Percentiles rank a stretch among this genome's conserved stretches.
These are phyloP conservation scores for Myrmecophaga tridactyla DNA, from an alignment of 2,113 vertebrate genomes.

Conservation along the genomic window DNA sequence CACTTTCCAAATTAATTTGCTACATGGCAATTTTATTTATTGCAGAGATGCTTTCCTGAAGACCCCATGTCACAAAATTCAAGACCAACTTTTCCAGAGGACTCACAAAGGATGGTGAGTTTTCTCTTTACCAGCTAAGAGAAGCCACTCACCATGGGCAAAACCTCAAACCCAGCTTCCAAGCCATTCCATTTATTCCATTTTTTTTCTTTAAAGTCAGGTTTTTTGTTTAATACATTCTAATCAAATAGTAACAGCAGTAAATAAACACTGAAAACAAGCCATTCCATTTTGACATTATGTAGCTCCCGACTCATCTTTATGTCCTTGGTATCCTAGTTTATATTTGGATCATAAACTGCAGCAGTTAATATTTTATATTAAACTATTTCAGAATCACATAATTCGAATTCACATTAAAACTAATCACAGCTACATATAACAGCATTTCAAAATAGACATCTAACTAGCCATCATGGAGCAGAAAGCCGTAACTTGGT, in stretches of 20 bases:
- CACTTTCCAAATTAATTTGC: background rate
- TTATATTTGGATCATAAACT: background rate
- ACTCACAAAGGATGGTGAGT: background rate
- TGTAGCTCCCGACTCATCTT: background rate
- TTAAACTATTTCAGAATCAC: slow-evolving; percentile 20
- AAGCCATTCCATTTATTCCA: background rate
- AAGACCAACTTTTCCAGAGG: background rate
- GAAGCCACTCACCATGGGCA: too few species aligned
- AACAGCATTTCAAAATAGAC: background rate
- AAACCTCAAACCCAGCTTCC: background rate
- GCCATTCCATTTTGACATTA: background rate
- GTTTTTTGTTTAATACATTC: too few species aligned
- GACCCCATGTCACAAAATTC: background rate
- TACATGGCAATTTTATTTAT: background rate
- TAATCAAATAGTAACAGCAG: too few species aligned
- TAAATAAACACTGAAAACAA: too few species aligned
- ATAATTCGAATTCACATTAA: background rate
- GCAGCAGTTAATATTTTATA: background rate
- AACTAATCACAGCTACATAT: background rate
- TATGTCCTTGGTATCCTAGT: background rate
- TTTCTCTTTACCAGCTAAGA: background rate
- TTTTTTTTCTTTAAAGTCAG: too few species aligned
- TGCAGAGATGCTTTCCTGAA: background rate
- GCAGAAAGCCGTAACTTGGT: background rate
- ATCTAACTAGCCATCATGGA: background rate